Base-by-base conservation (phyloP, 2,113 vertebrate species). In the Lycaon pictus region DNA sequence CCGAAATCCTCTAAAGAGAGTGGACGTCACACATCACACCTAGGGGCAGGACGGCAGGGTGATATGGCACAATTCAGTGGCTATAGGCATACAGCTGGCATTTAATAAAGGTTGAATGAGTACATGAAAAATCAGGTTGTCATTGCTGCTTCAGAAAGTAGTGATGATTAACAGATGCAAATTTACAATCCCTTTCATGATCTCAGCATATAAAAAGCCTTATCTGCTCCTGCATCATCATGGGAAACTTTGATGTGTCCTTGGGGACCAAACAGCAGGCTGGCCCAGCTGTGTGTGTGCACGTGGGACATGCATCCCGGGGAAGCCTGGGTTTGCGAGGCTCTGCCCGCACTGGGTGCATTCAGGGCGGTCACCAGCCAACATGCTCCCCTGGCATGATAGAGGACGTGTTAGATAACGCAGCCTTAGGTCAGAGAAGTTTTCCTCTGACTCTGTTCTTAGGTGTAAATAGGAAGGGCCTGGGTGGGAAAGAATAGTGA, bases 221-320 rank as follows among this genome's bases (percentile, higher is more conserved):
- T 20, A 23, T 67, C 11, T 20, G 53, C 32, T 3, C 1, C 51
- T 5, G 4, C 29, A 48, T 62, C 29, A 53, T 51, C 71, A 27
- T 1, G 2, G 63, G n/a, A 86, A 71, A 4, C 72, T 35, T 23
- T 60, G 67, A 23, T 62, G 67, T 96, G 69, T 87, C 48, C 17
- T 19, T 2, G 19, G 23, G 56, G 76, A 3, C 16, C 32, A 51
- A 25, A 17, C 0, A 11, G 22, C 25, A 67, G 55, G 13, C 37
- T 37, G 6, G 58, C 19, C 10, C 1, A 16, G 29, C 29, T 5
- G 4, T 9, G 48, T 32, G 43, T 35, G 67, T 43, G 32, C 22
- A 15, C 43, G 6, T 11, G 3, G 1, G 48, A 79, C 16, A 4
- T 7, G 0, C 9, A 5, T 10, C 7, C 4, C 13, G 3, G 2